phyloP scores from a whole-genome alignment of 2,888 invertebrate species.

The Lymantria monacha region DNA sequence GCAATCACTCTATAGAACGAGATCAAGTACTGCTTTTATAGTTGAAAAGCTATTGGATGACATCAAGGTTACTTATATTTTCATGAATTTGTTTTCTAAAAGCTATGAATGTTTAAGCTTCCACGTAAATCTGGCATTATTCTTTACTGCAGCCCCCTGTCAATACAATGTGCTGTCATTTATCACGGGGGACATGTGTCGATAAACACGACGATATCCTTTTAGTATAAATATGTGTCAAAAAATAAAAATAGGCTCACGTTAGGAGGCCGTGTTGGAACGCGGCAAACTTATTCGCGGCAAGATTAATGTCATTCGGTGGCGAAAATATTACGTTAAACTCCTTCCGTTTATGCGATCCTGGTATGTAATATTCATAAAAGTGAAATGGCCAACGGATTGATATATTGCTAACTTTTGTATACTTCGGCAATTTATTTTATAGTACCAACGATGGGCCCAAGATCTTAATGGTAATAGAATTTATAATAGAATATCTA shows the following conservation, averaged over 20 bases:
- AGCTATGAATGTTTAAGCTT: background rate
- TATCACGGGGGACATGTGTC: constrained; percentile 21
- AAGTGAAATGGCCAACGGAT: background rate
- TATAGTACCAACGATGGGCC: too few relatives aligned
- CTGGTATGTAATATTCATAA: constrained; percentile 4
- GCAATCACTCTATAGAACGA: too few relatives aligned
- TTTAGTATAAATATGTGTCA: constrained; percentile 48
- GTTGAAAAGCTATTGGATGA: too few relatives aligned
- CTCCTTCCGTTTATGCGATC: constrained; percentile 10
- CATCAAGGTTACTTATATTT: too few relatives aligned
- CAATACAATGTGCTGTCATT: constrained; percentile 18
- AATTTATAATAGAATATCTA: too few relatives aligned
- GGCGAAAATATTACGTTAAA: constrained; percentile 7
- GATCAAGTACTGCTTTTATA: too few relatives aligned
- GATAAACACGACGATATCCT: constrained; percentile 41
- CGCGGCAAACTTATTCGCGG: constrained; percentile 1
- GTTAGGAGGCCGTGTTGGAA: constrained; percentile 2
- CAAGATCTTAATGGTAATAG: too few relatives aligned
- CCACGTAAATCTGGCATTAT: background rate
- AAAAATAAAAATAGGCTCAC: constrained; percentile 12
- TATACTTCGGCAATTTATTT: too few relatives aligned
- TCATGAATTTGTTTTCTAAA: background rate
- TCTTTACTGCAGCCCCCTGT: constrained; percentile 9
- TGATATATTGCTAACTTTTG: too few relatives aligned
- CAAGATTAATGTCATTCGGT: constrained; percentile 12